A percentile compares a stretch with the other conserved stretches of the same genome.
These are phyloP conservation scores for Pedionomus torquatus DNA, from an alignment of 2,113 vertebrate genomes.

Conservation along the genomic window DNA sequence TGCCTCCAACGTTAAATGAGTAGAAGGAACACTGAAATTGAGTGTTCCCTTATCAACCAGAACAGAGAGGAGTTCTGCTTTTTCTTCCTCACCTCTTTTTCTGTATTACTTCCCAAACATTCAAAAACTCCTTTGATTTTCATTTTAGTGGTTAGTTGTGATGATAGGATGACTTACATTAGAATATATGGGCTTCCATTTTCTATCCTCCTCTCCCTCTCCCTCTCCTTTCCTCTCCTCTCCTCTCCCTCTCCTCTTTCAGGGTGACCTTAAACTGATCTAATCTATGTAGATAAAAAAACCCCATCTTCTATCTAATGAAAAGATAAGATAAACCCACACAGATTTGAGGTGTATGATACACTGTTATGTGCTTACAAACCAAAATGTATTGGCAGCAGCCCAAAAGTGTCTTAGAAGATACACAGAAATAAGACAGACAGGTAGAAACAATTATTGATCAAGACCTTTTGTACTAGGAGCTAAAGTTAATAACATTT, in stretches of 20 bases:
- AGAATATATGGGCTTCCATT: too few relatives aligned
- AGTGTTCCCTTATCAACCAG: not conserved
- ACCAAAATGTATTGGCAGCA: not conserved
- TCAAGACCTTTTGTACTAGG: slow-evolving; percentile 64
- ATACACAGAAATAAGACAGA: slow-evolving; percentile 49
- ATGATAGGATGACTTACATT: too few relatives aligned
- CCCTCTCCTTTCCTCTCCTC: too few relatives aligned
- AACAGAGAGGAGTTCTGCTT: not conserved
- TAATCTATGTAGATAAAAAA: slow-evolving; percentile 36
- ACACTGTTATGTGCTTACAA: slow-evolving; percentile 13
- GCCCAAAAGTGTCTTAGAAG: slow-evolving; percentile 39
- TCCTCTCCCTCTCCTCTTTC: not conserved
- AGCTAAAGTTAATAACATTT: slow-evolving; percentile 72
- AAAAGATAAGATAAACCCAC: slow-evolving; percentile 36
- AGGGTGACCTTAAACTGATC: slow-evolving; percentile 37
- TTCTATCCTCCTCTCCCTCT: too few relatives aligned
- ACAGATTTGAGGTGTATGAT: slow-evolving; percentile 17
- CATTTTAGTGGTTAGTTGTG: not conserved
- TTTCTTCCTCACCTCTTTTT: not conserved
- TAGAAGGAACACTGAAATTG: not conserved
- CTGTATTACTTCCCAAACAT: not conserved
- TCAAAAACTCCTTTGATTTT: not conserved
- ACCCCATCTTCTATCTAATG: not conserved
- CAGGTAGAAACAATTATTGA: slow-evolving; percentile 72
- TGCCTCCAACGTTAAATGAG: not conserved